Evolutionary conservation across 2,797 vertebrate species (phyloP).

Genomic region (Zenarchopterus dispar): DNA sequence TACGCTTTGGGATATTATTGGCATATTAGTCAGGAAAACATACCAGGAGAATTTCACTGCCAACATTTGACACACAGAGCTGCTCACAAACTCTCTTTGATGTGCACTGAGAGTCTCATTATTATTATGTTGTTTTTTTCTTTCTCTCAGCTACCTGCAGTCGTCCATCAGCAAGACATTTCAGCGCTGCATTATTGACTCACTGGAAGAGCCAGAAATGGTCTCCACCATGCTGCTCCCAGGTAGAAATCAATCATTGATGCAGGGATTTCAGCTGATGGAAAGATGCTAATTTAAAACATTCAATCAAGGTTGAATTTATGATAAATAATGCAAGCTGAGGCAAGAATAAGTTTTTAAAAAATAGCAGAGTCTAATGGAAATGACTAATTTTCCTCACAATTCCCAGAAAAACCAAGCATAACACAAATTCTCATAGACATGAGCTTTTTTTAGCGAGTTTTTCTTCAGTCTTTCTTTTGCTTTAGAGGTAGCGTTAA

Average conservation of each 20-base stretch:
- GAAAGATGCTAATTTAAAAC: neutral
- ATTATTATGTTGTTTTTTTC: slow-evolving; percentile 13
- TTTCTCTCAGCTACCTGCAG: slow-evolving; percentile 86
- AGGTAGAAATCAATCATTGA: slow-evolving; percentile 74
- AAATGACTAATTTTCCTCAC: too few species aligned
- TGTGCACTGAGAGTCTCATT: slow-evolving; percentile 19
- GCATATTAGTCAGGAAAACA: slow-evolving; percentile 8
- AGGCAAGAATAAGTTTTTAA: too few species aligned
- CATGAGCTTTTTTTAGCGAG: too few species aligned
- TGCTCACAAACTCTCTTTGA: slow-evolving; percentile 23
- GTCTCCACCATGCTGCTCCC: slow-evolving; percentile 93
- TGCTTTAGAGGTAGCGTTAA: too few species aligned
- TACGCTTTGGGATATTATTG: slow-evolving; percentile 44
- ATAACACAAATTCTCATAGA: too few species aligned
- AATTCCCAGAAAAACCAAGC: too few species aligned
- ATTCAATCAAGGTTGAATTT: too few species aligned
- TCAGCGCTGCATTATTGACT: slow-evolving; percentile 87
- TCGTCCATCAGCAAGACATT: slow-evolving; percentile 89
- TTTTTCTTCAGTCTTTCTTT: too few species aligned
- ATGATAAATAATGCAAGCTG: too few species aligned
- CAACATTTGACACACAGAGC: slow-evolving; percentile 7
- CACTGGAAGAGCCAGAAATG: slow-evolving; percentile 89
- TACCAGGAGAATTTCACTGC: slow-evolving; percentile 2
- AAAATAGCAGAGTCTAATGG: too few species aligned
- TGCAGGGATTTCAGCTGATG: neutral